Evolutionary conservation across 1,140 invertebrate genomes (phyloP).

Genomic region (Neodiprion lecontei): DNA sequence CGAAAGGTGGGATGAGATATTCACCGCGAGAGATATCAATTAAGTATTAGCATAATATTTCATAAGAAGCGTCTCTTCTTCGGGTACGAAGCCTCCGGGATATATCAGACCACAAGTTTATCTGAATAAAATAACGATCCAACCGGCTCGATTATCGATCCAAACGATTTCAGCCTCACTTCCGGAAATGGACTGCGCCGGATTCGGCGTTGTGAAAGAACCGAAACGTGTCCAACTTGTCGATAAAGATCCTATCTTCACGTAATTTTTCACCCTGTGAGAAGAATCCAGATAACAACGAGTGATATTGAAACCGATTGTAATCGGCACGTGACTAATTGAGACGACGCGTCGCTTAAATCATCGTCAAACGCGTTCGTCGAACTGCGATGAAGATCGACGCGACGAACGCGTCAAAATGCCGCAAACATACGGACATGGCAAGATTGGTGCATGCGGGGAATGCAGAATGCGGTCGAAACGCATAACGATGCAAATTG

Average conservation of each 20-base stretch:
- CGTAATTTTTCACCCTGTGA: too few species aligned
- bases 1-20: not conserved
- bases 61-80: not conserved
- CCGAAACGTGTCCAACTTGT: too few species aligned
- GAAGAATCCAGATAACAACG: too few species aligned
- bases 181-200: too few species aligned
- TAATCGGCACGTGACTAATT: not conserved
- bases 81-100: not conserved
- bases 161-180: too few species aligned
- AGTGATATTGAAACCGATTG: not conserved
- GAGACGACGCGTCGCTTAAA: not conserved
- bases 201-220: too few species aligned
- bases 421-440: not conserved
- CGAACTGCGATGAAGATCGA: not conserved
- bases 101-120: not conserved
- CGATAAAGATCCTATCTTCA: too few species aligned
- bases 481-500: not conserved
- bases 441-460: not conserved
- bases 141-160: not conserved
- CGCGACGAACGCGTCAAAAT: not conserved
- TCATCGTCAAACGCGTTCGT: not conserved
- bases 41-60: constrained; percentile 6
- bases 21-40: not conserved
- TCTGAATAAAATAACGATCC: constrained; percentile 4
- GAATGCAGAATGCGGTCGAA: too few species aligned